Conservation (phyloP, 2,888 invertebrate species). For the Lepidocyrtinus sp. region DNA sequence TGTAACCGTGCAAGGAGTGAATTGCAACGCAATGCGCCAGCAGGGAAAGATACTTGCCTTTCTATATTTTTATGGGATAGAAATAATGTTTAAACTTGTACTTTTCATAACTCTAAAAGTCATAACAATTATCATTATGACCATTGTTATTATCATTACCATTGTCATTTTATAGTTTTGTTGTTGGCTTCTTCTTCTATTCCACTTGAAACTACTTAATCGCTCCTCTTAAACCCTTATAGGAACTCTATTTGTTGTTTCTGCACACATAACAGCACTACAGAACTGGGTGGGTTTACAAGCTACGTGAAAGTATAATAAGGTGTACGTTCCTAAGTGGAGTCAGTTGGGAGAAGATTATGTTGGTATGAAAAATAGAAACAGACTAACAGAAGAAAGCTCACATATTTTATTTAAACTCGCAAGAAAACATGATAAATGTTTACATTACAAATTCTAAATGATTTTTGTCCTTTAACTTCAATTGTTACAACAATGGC, state of each 20-base stretch:
- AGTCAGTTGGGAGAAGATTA: too few relatives aligned
- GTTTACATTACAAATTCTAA: conserved; percentile 48
- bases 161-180: conserved; percentile 57
- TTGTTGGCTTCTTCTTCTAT: conserved; percentile 42
- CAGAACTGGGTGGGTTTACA: neutral
- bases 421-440: conserved; percentile 51
- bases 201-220: conserved; percentile 36
- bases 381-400: conserved; percentile 43
- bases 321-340: too few relatives aligned
- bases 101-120: conserved; percentile 54
- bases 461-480: neutral
- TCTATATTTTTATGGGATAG: conserved; percentile 1
- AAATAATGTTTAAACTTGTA: conserved; percentile 41
- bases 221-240: conserved; percentile 3
- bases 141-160: conserved; percentile 59
- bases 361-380: neutral
- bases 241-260: neutral
- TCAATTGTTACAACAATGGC: neutral
- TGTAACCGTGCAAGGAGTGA: conserved; percentile 6
- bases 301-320: too few relatives aligned
- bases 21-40: conserved; percentile 12
- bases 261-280: neutral
- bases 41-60: neutral
- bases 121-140: conserved; percentile 59
- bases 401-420: too few relatives aligned